These are phyloP conservation scores for Agonum fuliginosum DNA, from an alignment of 2,888 invertebrate species.

Conservation along the genomic window DNA sequence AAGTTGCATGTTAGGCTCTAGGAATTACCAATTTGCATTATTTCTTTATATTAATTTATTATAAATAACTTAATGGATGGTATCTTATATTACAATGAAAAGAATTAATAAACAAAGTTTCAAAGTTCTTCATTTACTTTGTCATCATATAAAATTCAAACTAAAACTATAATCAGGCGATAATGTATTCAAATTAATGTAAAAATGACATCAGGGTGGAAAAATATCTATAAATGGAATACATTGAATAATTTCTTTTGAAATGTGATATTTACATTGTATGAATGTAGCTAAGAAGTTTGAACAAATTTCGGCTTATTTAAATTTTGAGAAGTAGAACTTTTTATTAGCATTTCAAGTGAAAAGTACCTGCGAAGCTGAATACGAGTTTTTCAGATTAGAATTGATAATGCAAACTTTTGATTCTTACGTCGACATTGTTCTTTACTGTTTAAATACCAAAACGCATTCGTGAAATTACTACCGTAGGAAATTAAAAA, in stretches of 20 bases:
- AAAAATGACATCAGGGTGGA: neutral
- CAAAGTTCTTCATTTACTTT: neutral
- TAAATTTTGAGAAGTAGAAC: constrained; percentile 12
- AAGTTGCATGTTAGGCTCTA: too few relatives aligned
- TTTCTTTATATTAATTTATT: too few relatives aligned
- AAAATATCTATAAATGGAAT: constrained; percentile 23
- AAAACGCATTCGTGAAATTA: constrained; percentile 6
- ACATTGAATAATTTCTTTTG: constrained; percentile 15
- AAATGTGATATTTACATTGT: constrained; percentile 25
- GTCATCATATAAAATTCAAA: neutral
- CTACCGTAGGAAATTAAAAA: neutral
- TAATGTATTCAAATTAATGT: constrained; percentile 25
- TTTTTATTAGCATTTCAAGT: constrained; percentile 32
- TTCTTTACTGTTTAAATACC: constrained; percentile 1
- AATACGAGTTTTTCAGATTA: constrained; percentile 5
- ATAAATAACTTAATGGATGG: too few relatives aligned
- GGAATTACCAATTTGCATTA: too few relatives aligned
- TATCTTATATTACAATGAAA: too few relatives aligned
- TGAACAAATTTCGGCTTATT: constrained; percentile 24
- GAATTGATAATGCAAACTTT: constrained; percentile 8
- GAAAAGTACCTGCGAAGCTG: neutral
- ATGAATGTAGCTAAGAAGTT: constrained; percentile 20
- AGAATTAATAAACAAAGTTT: neutral
- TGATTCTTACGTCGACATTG: constrained; percentile 2
- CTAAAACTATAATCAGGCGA: neutral